These are phyloP conservation scores for Erebia epiphron DNA, from an alignment of 2,888 invertebrate genomes.

Conservation along the genomic window DNA sequence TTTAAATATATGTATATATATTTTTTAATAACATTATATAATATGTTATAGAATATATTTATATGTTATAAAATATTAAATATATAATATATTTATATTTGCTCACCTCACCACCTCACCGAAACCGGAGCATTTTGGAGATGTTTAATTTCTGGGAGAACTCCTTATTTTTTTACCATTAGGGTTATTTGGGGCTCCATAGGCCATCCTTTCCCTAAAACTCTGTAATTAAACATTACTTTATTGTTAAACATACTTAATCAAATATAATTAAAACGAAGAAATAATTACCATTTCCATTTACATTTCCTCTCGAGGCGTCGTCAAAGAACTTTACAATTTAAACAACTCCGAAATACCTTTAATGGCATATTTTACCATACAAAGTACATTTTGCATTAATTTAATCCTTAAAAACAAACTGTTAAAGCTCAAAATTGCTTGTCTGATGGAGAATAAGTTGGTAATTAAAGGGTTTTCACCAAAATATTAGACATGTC, in stretches of 20 bases:
- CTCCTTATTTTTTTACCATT: not conserved
- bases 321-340: conserved; percentile 36
- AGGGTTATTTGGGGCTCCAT: not conserved
- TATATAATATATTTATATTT: too few relatives aligned
- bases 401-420: not conserved
- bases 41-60: too few relatives aligned
- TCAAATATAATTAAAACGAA: conserved; percentile 25
- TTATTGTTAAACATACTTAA: conserved; percentile 6
- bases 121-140: too few relatives aligned
- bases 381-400: conserved; percentile 14
- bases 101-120: too few relatives aligned
- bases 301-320: conserved; percentile 30
- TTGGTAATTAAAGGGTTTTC: conserved; percentile 49
- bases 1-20: too few relatives aligned
- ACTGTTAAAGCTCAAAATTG: conserved; percentile 19
- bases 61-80: too few relatives aligned
- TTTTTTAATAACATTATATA: too few relatives aligned
- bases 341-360: conserved; percentile 34
- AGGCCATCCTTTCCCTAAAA: not conserved
- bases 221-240: not conserved
- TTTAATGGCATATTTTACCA: conserved; percentile 29
- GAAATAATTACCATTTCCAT: conserved; percentile 33
- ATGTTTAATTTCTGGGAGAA: too few relatives aligned
- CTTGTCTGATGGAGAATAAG: conserved; percentile 7
- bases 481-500: conserved; percentile 69